Base-by-base conservation (phyloP, 2,797 vertebrate genomes). In the Lemur catta region DNA sequence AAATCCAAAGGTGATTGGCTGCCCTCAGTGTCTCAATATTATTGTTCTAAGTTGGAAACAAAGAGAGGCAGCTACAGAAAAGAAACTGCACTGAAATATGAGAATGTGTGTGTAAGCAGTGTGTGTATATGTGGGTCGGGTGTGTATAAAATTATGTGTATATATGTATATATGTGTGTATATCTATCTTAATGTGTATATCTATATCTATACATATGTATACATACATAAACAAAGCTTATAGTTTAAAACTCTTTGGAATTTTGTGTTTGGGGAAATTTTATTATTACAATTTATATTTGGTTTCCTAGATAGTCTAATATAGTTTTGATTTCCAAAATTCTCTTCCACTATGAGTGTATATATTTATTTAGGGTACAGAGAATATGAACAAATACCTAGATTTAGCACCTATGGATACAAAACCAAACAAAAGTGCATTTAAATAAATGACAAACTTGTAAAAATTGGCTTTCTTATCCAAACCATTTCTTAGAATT, bases 101-200 rank as follows among this genome's bases (percentile, higher is more conserved):
- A n/a, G 72, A 35, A 26, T 67, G 46, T 41, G n/a, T 48, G 1
- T 65, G 74, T 84, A 22, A 57, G 22, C 52, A 4, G 8, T 76
- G 74, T n/a, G 24, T 46, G 3, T 71, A 35, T 46, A 2, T 65
- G 63, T 78, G 24, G 33, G 18, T 38, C 38, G 15, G 4, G 5
- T 87, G 11, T 88, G 41, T 96, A 82, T 87, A 95, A 91, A 86
- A 92, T 43, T 80, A 43, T 80, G 88, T 97, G 79, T 95, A 96
- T 81, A 94, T 94, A 93, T 96, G 90, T 97, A 98, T 59, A 96
- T 96, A 95, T 85, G 28, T 95, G 74, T 97, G 85, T 97, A 95
- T 57, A 97, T 94, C 52, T 95, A 89, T 71, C 92, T 89, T 91
- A 94, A 93, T 95, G 46, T 95, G 86, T 63, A 12, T 82, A 38